Evolutionary conservation across 2,888 invertebrate species (phyloP), one percentile per base, ranked within the genome.

Genomic region (Sphaeridia pumilis): DNA sequence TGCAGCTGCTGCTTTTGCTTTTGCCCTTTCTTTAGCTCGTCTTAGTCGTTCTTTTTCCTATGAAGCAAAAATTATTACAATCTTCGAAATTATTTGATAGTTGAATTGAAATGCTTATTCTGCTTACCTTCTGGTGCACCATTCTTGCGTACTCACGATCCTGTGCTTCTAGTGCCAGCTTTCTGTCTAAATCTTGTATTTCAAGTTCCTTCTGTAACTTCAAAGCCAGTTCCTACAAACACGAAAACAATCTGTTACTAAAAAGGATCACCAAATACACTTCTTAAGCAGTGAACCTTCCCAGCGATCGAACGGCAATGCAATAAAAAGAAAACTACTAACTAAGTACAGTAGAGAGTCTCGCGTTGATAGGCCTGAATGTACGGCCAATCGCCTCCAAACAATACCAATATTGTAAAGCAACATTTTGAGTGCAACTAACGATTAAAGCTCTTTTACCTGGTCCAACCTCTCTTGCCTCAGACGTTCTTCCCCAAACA

Each of bases 131-230:
- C 67, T 84, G 84, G 68, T 85, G 84, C 43, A 86, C 70, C 73
- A 84, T 76, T 68, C 80, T 78, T 2, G 85, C 85, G 46, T 85
- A 69, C 69, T 85, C 85, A 57, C 83, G 80, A 67, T 86, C 85
- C 69, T 85, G 84, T 1, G 83, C 83, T 71, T 86, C 84, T 64
- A 84, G 82, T 2, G 84, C 84, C 58, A 84, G 68, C 66, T 81
- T 73, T 58, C 81, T 75, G 70, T 83, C 83, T 25, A 72, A 68
- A 66, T 77, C 76, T 55, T 77, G 70, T 57, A 75, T 70, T 17
- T 78, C 74, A 7, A 62, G 14, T 69, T 85, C 80, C 65, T 83
- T 80, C 71, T 87, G 87, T 27, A 87, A 70, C 57, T 81, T 75
- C 57, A 79, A 74, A 0, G 87, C 87, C 42, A 87, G 69, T 70